Base-by-base conservation (phyloP, 2,888 invertebrate species). In the Lithophane leautieri region DNA sequence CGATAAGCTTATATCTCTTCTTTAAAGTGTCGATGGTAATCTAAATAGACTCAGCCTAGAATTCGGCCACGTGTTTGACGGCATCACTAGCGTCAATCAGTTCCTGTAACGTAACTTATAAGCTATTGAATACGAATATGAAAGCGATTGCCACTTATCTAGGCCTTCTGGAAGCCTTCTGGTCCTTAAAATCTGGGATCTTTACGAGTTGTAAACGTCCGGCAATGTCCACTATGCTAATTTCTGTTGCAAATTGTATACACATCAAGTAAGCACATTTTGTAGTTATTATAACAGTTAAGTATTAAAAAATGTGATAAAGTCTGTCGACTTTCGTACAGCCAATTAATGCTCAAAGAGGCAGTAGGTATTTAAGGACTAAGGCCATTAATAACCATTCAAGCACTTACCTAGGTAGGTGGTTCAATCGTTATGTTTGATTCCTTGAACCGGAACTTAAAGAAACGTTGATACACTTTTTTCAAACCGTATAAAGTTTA, bases 401-500 rank as follows among this genome's bases (percentile, higher is more conserved):
- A 7, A 44, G 47, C 34, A 72, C 34, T 63, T 40, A 73, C 47
- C 47, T 34, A 44, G 40, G 16, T 7, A 60, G 25, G 1, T 4
- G 2, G 22, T 61, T 16, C 9, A n/a, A 28, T 19, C n/a, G 12
- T 7, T 34, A 61, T 7, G 11, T 4, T 54, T 25, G 25, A 56
- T 56, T 63, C 16, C 9, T 40, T 56, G 9, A 47, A 14, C 16
- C n/a, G 61, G 4, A 78, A 19, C 22, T 42, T 50, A 22, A 14
- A 25, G 34, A 34, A 68, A 52, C n/a, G 34, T 50, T 28, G 8
- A 76, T 34, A 60, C 25, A 69, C 25, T 60, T 40, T 50, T 34
- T 80, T 19, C 50, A 79, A 28, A 52, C 42, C 47, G 28, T n/a
- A 58, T 25, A 61, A 34, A 52, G 22, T n/a, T 61, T 11, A 66